Conservation (phyloP, 2,888 invertebrate species). For the Petrolisthes manimaculis region DNA sequence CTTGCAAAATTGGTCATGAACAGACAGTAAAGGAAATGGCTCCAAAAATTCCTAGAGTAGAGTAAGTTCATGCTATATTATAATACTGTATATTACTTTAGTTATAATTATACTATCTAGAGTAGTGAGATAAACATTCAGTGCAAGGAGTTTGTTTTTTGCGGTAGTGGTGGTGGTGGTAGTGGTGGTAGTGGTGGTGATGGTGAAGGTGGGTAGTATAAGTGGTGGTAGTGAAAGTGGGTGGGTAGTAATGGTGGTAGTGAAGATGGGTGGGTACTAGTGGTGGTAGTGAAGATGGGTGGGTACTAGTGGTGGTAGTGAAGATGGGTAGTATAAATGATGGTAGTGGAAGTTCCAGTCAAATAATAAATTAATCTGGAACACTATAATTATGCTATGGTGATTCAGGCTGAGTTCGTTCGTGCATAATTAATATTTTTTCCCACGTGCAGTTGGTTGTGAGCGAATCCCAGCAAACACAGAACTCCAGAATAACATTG, state of each 20-base stretch:
- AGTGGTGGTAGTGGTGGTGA: slow-evolving; percentile 5
- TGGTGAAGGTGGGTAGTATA: neutral
- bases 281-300: neutral
- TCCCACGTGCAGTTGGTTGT: too few species aligned
- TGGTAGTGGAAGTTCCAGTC: neutral
- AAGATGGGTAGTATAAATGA: neutral
- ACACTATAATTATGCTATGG: too few species aligned
- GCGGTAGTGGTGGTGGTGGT: neutral
- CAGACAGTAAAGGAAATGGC: too few species aligned
- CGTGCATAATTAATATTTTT: neutral
- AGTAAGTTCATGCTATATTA: neutral
- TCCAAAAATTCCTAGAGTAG: too few species aligned
- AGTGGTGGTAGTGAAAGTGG: neutral
- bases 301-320: neutral
- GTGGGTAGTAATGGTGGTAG: slow-evolving; percentile 6
- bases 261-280: neutral
- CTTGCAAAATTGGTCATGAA: too few species aligned
- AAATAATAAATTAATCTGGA: too few species aligned
- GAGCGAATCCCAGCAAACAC: too few species aligned
- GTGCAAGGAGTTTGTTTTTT: neutral
- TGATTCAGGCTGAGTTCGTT: neutral
- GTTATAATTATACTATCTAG: too few species aligned
- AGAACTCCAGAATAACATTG: too few species aligned
- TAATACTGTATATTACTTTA: neutral
- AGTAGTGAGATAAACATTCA: too few species aligned